phyloP scores from a whole-genome alignment of 1,140 invertebrate genomes.

The Zophobas atratus region DNA sequence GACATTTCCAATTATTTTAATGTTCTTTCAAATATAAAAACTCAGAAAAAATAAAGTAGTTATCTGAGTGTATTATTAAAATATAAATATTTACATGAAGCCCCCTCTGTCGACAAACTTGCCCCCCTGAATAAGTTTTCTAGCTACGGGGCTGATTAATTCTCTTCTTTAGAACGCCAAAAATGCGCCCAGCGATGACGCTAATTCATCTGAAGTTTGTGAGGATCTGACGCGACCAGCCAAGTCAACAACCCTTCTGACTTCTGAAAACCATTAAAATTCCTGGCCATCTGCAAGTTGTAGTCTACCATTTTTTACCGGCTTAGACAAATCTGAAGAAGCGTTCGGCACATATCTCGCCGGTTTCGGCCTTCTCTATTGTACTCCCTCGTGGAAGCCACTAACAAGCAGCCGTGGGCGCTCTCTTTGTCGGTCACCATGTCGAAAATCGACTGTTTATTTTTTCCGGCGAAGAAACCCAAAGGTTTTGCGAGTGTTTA shows the following conservation, averaged over 20 bases:
- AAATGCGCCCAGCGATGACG: no score
- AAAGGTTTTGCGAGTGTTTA: conserved; percentile 7
- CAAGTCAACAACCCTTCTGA: conserved; percentile 32
- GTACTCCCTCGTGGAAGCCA: conserved; percentile 23
- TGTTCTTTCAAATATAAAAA: no score
- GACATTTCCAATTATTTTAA: no score
- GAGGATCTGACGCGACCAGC: not conserved
- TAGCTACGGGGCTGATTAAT: no score
- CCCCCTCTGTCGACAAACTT: no score
- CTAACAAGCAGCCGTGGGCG: conserved; percentile 34
- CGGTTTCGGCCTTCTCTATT: conserved; percentile 27
- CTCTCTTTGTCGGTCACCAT: conserved; percentile 33
- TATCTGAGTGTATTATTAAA: no score
- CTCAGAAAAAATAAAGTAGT: no score
- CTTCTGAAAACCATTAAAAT: conserved; percentile 41
- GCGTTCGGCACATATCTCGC: conserved; percentile 35
- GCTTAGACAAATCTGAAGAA: conserved; percentile 42
- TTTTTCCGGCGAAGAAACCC: conserved; percentile 36
- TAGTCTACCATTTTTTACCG: conserved; percentile 26
- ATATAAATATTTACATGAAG: no score
- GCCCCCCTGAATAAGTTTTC: no score
- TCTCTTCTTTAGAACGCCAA: no score
- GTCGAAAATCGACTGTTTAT: conserved; percentile 39
- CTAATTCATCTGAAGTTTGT: not conserved
- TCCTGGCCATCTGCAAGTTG: conserved; percentile 40